These are phyloP conservation scores for Cheilinus undulatus DNA, from an alignment of 2,113 vertebrate species.

Conservation along the genomic window DNA sequence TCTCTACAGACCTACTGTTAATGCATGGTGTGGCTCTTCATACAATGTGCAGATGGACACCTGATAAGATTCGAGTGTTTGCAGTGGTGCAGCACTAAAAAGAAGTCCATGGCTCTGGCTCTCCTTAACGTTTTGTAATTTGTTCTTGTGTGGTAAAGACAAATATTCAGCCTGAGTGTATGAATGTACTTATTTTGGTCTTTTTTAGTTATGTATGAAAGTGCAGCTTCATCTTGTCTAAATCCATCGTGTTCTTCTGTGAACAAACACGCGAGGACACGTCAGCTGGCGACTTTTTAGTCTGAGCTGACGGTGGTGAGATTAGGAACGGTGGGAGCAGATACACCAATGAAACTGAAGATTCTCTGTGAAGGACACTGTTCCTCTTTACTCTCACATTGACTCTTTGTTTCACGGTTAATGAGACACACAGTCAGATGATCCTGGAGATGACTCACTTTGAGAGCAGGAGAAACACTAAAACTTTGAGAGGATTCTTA, in stretches of 20 bases:
- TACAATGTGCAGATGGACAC: too few relatives aligned
- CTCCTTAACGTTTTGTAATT: too few relatives aligned
- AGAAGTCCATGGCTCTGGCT: too few relatives aligned
- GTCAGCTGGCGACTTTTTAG: slow-evolving; percentile 35
- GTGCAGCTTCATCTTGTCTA: not conserved
- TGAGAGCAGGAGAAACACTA: not conserved
- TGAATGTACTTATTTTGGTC: too few relatives aligned
- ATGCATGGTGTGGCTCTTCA: too few relatives aligned
- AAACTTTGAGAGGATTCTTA: not conserved
- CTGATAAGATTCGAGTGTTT: too few relatives aligned
- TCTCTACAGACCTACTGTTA: too few relatives aligned
- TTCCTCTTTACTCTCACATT: slow-evolving; percentile 41
- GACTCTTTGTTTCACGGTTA: slow-evolving; percentile 63
- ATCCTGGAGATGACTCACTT: slow-evolving; percentile 22
- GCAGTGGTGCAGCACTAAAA: too few relatives aligned
- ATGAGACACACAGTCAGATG: slow-evolving; percentile 76
- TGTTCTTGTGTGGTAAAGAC: too few relatives aligned
- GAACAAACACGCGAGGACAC: not conserved
- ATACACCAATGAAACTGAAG: slow-evolving; percentile 54
- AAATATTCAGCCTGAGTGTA: not conserved
- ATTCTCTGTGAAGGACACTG: slow-evolving; percentile 27
- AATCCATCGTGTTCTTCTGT: not conserved
- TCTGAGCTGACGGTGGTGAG: slow-evolving; percentile 9
- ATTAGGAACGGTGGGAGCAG: slow-evolving; percentile 60
- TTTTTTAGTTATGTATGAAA: not conserved